Evolutionary conservation across 2,797 vertebrate species (phyloP).

Genomic region (Labeo calbasu): DNA sequence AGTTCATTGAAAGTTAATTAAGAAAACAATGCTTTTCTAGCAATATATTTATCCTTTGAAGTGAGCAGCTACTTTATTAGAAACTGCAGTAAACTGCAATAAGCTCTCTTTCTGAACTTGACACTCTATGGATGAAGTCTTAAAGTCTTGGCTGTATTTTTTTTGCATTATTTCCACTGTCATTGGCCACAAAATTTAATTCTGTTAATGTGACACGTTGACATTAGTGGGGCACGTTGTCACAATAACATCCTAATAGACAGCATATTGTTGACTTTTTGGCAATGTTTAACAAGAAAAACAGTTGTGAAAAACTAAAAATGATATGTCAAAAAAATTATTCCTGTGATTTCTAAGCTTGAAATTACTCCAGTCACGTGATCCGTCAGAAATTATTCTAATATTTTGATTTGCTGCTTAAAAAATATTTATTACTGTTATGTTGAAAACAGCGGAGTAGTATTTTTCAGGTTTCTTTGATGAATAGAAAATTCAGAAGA

Average conservation of each 20-base stretch:
- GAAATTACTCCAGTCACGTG: too few species aligned
- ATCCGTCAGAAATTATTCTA: too few species aligned
- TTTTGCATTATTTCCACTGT: not conserved
- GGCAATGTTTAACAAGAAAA: not conserved
- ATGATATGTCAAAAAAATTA: too few species aligned
- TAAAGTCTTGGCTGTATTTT: not conserved
- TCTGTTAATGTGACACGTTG: not conserved
- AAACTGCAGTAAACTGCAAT: not conserved
- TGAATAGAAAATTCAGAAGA: too few species aligned
- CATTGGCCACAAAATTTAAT: not conserved
- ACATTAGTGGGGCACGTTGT: not conserved
- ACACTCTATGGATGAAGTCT: not conserved
- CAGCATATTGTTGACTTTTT: not conserved
- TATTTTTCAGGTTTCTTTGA: too few species aligned
- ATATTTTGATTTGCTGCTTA: too few species aligned
- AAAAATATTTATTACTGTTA: too few species aligned
- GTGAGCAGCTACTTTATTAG: not conserved
- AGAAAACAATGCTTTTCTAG: constrained; percentile 25
- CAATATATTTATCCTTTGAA: constrained; percentile 23
- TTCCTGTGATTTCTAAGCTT: too few species aligned
- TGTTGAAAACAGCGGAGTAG: too few species aligned
- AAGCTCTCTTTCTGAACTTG: not conserved
- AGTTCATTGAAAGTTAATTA: constrained; percentile 52
- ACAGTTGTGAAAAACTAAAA: not conserved
- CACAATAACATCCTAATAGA: not conserved